Evolutionary conservation across 2,113 vertebrate genomes (phyloP).

Genomic region (Erythrolamprus reginae): DNA sequence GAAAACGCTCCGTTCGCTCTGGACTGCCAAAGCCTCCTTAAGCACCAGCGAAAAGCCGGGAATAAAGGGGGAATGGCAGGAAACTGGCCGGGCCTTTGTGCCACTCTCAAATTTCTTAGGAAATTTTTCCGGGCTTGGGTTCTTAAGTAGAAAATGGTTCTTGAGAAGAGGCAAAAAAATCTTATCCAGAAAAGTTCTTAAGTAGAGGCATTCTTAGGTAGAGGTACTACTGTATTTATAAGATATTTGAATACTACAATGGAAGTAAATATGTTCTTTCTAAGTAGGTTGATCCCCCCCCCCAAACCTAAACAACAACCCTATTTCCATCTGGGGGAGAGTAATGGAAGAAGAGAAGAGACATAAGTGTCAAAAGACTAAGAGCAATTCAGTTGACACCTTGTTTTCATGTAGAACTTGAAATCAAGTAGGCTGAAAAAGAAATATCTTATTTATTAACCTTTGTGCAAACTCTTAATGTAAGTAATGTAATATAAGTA

Average conservation of each 20-base stretch:
- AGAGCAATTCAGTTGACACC: not conserved
- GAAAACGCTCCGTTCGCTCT: too few species aligned
- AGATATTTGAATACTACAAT: not conserved
- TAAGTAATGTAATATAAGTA: not conserved
- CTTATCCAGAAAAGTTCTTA: too few species aligned
- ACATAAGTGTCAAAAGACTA: not conserved
- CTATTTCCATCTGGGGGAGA: not conserved
- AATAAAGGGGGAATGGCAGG: too few species aligned
- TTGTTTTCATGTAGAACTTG: not conserved
- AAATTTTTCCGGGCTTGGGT: too few species aligned
- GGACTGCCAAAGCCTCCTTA: too few species aligned
- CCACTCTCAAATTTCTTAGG: too few species aligned
- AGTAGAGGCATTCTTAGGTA: too few species aligned
- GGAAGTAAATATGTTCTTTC: not conserved
- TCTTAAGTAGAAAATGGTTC: too few species aligned
- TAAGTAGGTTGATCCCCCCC: not conserved
- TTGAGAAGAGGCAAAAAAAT: too few species aligned
- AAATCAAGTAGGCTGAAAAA: not conserved
- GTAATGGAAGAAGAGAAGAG: not conserved
- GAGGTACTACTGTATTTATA: not conserved
- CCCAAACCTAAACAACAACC: not conserved
- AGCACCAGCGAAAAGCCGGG: too few species aligned
- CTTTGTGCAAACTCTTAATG: not conserved
- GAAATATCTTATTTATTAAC: not conserved
- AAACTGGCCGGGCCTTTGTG: too few species aligned